Conservation (phyloP, 1,140 invertebrate genomes). For the Dreissena polymorpha region DNA sequence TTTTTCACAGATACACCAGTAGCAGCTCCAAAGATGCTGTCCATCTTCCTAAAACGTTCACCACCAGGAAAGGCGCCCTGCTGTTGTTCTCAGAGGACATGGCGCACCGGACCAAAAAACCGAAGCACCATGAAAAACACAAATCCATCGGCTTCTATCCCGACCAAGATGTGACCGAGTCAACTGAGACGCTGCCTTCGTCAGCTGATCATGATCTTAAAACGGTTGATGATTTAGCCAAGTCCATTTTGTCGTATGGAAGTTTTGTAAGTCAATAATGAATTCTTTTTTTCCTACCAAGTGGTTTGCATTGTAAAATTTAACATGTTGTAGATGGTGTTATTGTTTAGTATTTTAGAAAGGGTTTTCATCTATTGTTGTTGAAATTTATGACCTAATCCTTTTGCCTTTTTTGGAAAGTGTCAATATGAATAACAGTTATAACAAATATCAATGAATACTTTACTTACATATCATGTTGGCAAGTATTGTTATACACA, state of each 20-base stretch:
- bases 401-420: too few species aligned
- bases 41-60: constrained; percentile 78
- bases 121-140: constrained; percentile 18
- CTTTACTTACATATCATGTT: too few species aligned
- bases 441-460: too few species aligned
- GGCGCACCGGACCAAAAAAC: constrained; percentile 59
- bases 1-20: constrained; percentile 2
- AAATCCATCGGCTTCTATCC: constrained; percentile 8
- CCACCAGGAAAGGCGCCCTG: constrained; percentile 78
- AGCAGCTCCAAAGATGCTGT: constrained; percentile 54
- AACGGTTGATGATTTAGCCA: constrained; percentile 78
- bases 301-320: too few species aligned
- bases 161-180: constrained; percentile 35
- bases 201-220: constrained; percentile 55
- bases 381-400: too few species aligned
- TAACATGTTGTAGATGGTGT: too few species aligned
- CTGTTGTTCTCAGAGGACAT: constrained; percentile 79
- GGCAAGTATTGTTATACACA: too few species aligned
- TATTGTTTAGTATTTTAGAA: too few species aligned
- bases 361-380: too few species aligned
- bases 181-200: constrained; percentile 35
- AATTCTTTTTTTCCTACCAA: too few species aligned
- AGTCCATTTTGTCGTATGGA: constrained; percentile 77
- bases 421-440: too few species aligned
- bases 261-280: constrained; percentile 65